Conservation (phyloP, 1,140 invertebrate species). For the Stegodyphus mimosarum region DNA sequence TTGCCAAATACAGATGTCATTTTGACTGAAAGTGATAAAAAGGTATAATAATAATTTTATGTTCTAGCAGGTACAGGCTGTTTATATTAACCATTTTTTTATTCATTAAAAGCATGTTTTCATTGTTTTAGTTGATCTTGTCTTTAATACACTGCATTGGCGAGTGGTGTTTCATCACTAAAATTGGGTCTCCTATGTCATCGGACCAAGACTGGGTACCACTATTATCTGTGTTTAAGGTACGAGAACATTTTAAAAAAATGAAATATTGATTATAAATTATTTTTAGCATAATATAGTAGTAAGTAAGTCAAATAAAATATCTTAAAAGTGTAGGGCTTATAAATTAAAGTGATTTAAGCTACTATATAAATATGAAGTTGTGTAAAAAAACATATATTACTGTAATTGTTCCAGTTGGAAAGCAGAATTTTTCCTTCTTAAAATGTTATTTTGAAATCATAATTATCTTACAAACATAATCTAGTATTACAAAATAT, state of each 20-base stretch:
- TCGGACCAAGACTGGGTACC: constrained; percentile 65
- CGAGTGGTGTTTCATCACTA: constrained; percentile 83
- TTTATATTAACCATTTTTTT: neutral
- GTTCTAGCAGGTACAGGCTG: neutral
- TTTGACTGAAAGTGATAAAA: constrained; percentile 58
- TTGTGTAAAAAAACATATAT: too few species aligned
- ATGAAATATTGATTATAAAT: neutral
- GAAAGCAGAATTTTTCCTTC: too few species aligned
- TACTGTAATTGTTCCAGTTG: too few species aligned
- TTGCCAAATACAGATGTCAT: constrained; percentile 46
- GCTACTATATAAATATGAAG: too few species aligned
- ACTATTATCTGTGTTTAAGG: constrained; percentile 69
- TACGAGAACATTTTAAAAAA: constrained; percentile 37
- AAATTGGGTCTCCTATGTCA: constrained; percentile 63
- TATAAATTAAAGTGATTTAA: too few species aligned
- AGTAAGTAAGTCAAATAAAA: neutral
- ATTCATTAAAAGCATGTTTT: constrained; percentile 1
- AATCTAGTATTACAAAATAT: too few species aligned
- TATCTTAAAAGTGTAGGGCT: too few species aligned
- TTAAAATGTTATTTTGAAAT: too few species aligned
- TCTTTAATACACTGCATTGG: constrained; percentile 89
- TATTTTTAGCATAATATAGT: neutral
- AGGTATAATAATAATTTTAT: constrained; percentile 35
- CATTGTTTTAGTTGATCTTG: constrained; percentile 74
- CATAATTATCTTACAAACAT: too few species aligned